phyloP scores from a whole-genome alignment of 2,113 vertebrate genomes.

The Nothoprocta perdicaria region DNA sequence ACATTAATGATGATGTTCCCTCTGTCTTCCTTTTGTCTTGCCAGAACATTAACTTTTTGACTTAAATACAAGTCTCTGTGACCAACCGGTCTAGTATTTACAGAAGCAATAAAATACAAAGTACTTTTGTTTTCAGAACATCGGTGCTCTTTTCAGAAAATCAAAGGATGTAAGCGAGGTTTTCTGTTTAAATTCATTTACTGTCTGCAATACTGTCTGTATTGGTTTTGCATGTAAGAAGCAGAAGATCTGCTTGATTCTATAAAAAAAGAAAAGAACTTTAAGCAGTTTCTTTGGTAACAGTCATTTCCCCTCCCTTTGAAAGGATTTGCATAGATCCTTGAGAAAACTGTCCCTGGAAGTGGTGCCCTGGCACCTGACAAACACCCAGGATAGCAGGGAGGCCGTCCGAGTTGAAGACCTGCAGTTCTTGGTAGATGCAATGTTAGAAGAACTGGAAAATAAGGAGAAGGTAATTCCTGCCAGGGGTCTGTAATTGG shows the following conservation, averaged over 20 bases:
- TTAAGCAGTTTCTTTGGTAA: not conserved
- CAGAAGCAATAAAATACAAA: not conserved
- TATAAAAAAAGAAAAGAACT: not conserved
- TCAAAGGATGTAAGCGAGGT: not conserved
- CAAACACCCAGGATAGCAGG: slow-evolving; percentile 17
- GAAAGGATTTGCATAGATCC: slow-evolving; percentile 80
- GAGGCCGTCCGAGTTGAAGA: slow-evolving; percentile 82
- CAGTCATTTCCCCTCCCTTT: not conserved
- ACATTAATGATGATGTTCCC: not conserved
- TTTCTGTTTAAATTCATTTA: not conserved
- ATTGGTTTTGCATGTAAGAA: not conserved
- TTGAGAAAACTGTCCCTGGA: slow-evolving; percentile 77
- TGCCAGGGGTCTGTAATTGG: not conserved
- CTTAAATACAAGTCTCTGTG: not conserved
- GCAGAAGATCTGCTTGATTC: not conserved
- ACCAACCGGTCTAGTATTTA: not conserved
- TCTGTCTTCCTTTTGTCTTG: not conserved
- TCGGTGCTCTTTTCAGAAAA: not conserved
- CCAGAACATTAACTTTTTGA: not conserved
- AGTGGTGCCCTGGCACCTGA: slow-evolving; percentile 79
- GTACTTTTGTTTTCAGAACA: not conserved
- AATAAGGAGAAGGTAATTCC: slow-evolving; percentile 77
- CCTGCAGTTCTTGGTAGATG: slow-evolving; percentile 83
- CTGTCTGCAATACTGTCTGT: not conserved
- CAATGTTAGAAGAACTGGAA: slow-evolving; percentile 83